Evolutionary conservation across 2,888 invertebrate genomes (phyloP).

Genomic region (Cynaeus angustus): DNA sequence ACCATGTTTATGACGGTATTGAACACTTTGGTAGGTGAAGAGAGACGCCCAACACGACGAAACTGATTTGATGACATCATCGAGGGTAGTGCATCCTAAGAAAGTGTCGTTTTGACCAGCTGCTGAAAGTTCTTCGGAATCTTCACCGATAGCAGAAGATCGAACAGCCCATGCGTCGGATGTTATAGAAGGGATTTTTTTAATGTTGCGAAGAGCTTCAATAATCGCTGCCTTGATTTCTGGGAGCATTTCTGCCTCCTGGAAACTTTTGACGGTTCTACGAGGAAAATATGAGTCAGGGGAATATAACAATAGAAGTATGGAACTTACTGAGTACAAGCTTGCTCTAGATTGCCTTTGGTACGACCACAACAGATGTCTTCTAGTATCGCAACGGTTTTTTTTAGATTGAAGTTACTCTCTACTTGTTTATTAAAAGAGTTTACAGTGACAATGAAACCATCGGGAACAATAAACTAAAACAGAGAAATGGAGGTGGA

Average conservation of each 20-base stretch:
- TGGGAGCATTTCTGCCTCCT: conserved; percentile 53
- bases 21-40: conserved; percentile 83
- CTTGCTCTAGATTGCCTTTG: conserved; percentile 72
- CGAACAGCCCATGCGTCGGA: conserved; percentile 30
- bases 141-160: conserved; percentile 81
- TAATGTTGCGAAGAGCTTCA: neutral
- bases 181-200: neutral
- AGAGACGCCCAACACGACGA: conserved; percentile 89
- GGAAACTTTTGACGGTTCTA: conserved; percentile 72
- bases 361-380: conserved; percentile 73
- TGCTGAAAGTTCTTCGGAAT: conserved; percentile 84
- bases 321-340: conserved; percentile 72
- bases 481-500: neutral
- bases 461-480: conserved; percentile 78
- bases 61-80: conserved; percentile 76
- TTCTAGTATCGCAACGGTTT: conserved; percentile 73
- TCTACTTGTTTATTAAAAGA: conserved; percentile 78
- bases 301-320: conserved; percentile 43
- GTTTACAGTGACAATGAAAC: conserved; percentile 80
- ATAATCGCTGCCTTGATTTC: conserved; percentile 67
- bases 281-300: conserved; percentile 7
- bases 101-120: conserved; percentile 90
- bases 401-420: conserved; percentile 69
- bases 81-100: conserved; percentile 77
- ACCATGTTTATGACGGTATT: conserved; percentile 87